Base-by-base conservation (phyloP, 2,797 vertebrate genomes). In the Galaxias olidus region DNA sequence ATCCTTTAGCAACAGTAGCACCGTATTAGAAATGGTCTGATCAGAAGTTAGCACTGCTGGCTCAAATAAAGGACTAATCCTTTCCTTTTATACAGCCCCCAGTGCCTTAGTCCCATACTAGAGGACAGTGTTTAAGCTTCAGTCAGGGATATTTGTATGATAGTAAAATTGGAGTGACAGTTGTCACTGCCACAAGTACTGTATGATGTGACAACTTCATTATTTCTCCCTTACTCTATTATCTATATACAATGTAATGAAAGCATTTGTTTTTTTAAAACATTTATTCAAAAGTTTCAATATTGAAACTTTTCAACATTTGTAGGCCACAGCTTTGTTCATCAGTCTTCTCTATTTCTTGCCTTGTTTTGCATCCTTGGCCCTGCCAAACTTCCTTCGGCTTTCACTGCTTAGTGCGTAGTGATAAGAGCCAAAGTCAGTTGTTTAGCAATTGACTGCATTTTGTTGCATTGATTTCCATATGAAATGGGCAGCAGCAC, bases 401-500 rank as follows among this genome's bases (percentile, higher is more conserved):
- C 63, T 77, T 88, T 88, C 87, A 80, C 78, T 68, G 77, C 76
- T 84, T 87, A 87, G 85, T 89, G 76, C 80, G 83, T 84, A 70
- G 81, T 73, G 72, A 65, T 72, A 68, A 85, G 88, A 90, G 89
- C 87, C 92, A 91, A 92, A 92, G 90, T 93, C 90, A 91, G 89
- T 93, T 92, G 92, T 92, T 92, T 92, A 89, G 90, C 90, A 91
- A 89, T 92, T 90, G 90, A 92, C 88, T 87, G 90, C 90, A 88
- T 93, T 92, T 87, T 87, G 89, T 87, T 69, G 84, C 87, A 75
- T 90, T 75, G 83, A 94, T 93, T 93, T 92, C 92, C 92, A 93
- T 93, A 93, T 93, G 91, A 94, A 94, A 92, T 64, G 71, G 82
- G 79, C 87, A 81, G 87, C 88, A 76, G 89, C 90, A 86, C 89